phyloP scores from a whole-genome alignment of 2,888 invertebrate genomes.

The Strigamia maritima region DNA sequence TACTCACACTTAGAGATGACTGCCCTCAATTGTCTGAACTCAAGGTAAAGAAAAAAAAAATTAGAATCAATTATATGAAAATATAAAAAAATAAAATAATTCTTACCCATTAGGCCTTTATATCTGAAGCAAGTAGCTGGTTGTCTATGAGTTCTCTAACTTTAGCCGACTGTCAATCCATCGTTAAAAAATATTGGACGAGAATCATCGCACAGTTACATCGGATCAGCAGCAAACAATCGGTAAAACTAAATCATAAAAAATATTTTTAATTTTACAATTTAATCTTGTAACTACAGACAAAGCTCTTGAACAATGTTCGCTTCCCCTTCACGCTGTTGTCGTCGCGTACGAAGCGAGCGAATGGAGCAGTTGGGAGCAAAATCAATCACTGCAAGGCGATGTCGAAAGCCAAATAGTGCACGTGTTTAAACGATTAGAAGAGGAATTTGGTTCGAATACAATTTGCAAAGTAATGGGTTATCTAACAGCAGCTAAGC shows the following conservation, averaged over 20 bases:
- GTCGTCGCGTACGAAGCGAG: slow-evolving; percentile 52
- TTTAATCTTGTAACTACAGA: neutral
- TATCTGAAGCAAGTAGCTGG: slow-evolving; percentile 15
- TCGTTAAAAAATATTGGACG: slow-evolving; percentile 2
- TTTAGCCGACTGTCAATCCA: slow-evolving; percentile 18
- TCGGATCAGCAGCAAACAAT: neutral
- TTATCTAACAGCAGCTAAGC: slow-evolving; percentile 68
- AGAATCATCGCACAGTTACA: neutral
- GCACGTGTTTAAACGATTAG: slow-evolving; percentile 65
- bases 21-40: slow-evolving; percentile 54
- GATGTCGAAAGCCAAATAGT: slow-evolving; percentile 64
- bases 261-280: neutral
- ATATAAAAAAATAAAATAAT: neutral
- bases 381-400: slow-evolving; percentile 59
- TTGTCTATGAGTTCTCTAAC: slow-evolving; percentile 22
- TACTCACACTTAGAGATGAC: slow-evolving; percentile 68
- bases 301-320: slow-evolving; percentile 27
- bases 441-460: slow-evolving; percentile 64
- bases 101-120: neutral
- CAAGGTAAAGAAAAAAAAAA: slow-evolving; percentile 43
- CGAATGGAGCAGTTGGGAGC: slow-evolving; percentile 61
- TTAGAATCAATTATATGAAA: neutral
- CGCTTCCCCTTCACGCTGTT: slow-evolving; percentile 37
- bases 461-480: slow-evolving; percentile 61
- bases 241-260: neutral